Conservation (phyloP, 2,113 vertebrate genomes). For the Barbus barbus region DNA sequence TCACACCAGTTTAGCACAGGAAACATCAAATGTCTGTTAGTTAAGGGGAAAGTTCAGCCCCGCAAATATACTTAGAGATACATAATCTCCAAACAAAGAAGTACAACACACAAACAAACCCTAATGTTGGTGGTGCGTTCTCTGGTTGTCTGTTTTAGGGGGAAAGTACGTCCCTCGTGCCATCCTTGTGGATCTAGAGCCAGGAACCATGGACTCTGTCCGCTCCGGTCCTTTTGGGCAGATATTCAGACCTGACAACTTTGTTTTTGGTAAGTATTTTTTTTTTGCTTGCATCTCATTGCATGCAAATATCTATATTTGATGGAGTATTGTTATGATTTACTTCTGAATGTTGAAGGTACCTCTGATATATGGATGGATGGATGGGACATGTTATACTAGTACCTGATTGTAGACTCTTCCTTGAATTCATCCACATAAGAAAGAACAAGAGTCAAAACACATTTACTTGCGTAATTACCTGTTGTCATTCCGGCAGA, state of each 20-base stretch:
- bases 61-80: no score
- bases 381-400: no score
- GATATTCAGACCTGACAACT: slow-evolving; percentile 77
- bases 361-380: not conserved
- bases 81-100: not conserved
- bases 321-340: not conserved
- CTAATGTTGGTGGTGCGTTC: not conserved
- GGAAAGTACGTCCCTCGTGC: slow-evolving; percentile 76
- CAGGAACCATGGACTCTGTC: slow-evolving; percentile 77
- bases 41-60: no score
- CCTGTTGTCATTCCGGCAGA: no score
- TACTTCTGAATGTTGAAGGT: not conserved
- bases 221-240: slow-evolving; percentile 75
- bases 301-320: not conserved
- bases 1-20: not conserved
- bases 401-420: no score
- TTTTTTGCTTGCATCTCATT: not conserved
- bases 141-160: slow-evolving; percentile 57
- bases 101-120: not conserved
- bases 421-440: no score
- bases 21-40: no score
- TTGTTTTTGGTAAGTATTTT: slow-evolving; percentile 69
- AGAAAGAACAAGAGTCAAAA: no score
- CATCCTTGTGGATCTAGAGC: slow-evolving; percentile 76
- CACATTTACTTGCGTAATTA: no score